Conservation (phyloP, 1,140 invertebrate species). For the Pectinophora gossypiella region DNA sequence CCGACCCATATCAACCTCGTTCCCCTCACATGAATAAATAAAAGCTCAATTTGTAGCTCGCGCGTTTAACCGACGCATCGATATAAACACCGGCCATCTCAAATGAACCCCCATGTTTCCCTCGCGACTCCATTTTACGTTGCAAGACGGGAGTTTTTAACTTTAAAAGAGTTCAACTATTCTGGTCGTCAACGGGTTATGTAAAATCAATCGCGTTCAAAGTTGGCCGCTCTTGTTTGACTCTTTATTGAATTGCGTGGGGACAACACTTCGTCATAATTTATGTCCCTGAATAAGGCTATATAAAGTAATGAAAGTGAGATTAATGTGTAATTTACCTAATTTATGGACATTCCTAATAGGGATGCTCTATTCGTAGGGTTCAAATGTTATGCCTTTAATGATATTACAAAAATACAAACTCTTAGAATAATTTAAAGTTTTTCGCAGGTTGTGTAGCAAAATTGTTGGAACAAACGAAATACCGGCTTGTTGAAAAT, state of each 20-base stretch:
- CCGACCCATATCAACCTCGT: conserved; percentile 65
- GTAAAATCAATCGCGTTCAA: conserved; percentile 35
- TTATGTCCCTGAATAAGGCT: too few species aligned
- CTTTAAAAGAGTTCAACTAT: conserved; percentile 7
- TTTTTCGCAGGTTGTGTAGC: too few species aligned
- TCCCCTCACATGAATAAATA: conserved; percentile 71
- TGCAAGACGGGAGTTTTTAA: not conserved
- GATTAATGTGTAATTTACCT: too few species aligned
- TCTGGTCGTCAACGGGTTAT: conserved; percentile 32
- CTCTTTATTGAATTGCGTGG: conserved; percentile 32
- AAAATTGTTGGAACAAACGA: too few species aligned
- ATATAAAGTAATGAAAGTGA: too few species aligned
- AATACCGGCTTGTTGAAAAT: too few species aligned
- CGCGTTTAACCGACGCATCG: conserved; percentile 54
- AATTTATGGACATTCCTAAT: too few species aligned
- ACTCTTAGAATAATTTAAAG: too few species aligned
- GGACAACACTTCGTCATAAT: too few species aligned
- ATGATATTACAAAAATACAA: too few species aligned
- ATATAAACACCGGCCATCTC: conserved; percentile 44
- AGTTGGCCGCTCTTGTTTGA: conserved; percentile 13
- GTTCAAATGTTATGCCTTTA: too few species aligned
- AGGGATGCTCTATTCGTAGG: too few species aligned
- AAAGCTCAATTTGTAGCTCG: conserved; percentile 70
- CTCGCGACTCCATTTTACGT: not conserved
- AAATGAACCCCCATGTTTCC: conserved; percentile 32